Percentiles rank a stretch among this genome's conserved stretches.
These are phyloP conservation scores for Sebastes flavidus DNA, from an alignment of 2,797 vertebrate species.

Conservation along the genomic window DNA sequence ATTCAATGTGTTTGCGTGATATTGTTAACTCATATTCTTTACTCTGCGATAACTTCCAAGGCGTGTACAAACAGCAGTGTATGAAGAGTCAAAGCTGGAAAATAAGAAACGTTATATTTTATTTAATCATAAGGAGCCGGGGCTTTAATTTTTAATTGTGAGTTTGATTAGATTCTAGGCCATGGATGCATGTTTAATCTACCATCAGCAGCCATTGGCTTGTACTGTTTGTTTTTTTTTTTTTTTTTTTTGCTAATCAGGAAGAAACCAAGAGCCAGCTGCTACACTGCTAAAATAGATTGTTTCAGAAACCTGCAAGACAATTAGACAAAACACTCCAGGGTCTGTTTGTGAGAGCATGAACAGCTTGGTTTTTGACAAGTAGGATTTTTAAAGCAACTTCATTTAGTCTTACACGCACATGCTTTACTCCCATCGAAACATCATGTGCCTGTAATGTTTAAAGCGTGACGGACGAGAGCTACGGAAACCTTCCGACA, in stretches of 20 bases:
- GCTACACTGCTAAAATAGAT: slow-evolving; percentile 51
- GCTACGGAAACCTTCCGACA: slow-evolving; percentile 32
- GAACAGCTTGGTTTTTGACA: slow-evolving; percentile 36
- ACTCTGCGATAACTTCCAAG: background rate
- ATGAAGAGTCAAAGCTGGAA: slow-evolving; percentile 6
- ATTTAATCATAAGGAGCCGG: slow-evolving; percentile 64
- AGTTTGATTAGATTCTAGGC: slow-evolving; percentile 75
- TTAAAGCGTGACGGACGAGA: slow-evolving; percentile 45
- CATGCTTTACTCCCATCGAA: slow-evolving; percentile 4
- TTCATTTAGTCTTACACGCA: slow-evolving; percentile 17
- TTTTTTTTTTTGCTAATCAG: slow-evolving; percentile 44
- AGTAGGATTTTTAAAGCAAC: slow-evolving; percentile 35
- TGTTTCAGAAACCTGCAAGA: slow-evolving; percentile 56
- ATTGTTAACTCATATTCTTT: background rate
- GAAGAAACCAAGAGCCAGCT: slow-evolving; percentile 59
- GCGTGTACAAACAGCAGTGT: slow-evolving; percentile 18
- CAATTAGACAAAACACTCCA: slow-evolving; percentile 56
- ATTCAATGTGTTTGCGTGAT: background rate
- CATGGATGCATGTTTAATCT: slow-evolving; percentile 75
- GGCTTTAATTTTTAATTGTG: slow-evolving; percentile 73
- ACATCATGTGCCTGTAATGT: slow-evolving; percentile 30
- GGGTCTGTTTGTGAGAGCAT: slow-evolving; percentile 19
- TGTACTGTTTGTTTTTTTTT: slow-evolving; percentile 3
- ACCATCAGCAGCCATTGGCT: slow-evolving; percentile 58
- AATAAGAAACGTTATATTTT: slow-evolving; percentile 53